phyloP scores from a whole-genome alignment of 35 echinoderm and acorn worm genomes.

The Heliocidaris erythrogramma region DNA sequence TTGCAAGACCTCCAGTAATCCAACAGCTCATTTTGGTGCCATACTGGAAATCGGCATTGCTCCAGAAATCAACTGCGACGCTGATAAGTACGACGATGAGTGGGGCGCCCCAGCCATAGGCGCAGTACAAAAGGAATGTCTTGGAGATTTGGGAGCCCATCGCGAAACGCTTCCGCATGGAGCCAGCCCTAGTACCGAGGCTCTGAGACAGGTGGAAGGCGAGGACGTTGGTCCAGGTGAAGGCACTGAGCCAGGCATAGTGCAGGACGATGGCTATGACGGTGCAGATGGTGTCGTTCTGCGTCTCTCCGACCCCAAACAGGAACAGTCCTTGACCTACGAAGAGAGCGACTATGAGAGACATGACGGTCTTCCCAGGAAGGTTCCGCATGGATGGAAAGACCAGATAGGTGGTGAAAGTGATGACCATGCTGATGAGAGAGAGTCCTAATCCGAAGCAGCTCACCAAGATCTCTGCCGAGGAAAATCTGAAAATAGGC shows the following conservation, averaged over 20 bases:
- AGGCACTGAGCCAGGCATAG: constrained; percentile 56
- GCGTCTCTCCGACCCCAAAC: constrained; percentile 49
- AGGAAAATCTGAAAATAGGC: constrained; percentile 38
- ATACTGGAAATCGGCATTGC: constrained; percentile 10
- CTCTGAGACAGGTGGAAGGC: constrained; percentile 64
- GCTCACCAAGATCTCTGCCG: constrained; percentile 27
- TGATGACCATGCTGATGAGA: constrained; percentile 36
- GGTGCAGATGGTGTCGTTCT: constrained; percentile 48
- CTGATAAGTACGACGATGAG: constrained; percentile 48
- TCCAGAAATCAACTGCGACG: constrained; percentile 48
- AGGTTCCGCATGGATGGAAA: constrained; percentile 64
- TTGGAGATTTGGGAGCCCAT: constrained; percentile 21
- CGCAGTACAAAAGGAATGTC: constrained; percentile 51
- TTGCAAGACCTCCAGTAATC: constrained; percentile 43
- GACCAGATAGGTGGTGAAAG: constrained; percentile 58
- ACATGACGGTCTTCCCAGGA: constrained; percentile 70
- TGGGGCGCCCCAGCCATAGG: constrained; percentile 69
- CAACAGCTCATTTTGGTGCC: constrained; percentile 49
- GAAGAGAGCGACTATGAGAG: constrained; percentile 64
- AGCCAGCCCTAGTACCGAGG: constrained; percentile 46
- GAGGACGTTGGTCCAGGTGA: constrained; percentile 70
- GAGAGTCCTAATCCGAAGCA: constrained; percentile 54
- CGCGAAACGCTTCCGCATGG: constrained; percentile 18
- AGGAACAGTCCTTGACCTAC: constrained; percentile 58
- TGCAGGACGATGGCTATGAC: constrained; percentile 56